Percentiles rank a stretch among this genome's conserved stretches.
Evolutionary conservation across 1,140 invertebrate species (phyloP).

Genomic region (Hylaeus anthracinus): DNA sequence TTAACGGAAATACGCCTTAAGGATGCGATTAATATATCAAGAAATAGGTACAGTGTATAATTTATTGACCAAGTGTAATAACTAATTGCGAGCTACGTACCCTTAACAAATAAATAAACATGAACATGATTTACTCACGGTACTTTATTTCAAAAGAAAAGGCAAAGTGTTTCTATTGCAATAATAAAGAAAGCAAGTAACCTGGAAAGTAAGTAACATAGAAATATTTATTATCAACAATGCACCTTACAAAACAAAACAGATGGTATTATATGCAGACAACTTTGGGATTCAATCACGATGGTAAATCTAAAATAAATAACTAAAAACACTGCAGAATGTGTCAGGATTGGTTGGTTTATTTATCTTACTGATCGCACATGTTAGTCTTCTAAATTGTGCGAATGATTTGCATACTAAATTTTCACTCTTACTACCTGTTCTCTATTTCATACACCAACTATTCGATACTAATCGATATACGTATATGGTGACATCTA

Average conservation of each 20-base stretch:
- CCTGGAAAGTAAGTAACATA: conserved; percentile 12
- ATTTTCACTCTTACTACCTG: background rate
- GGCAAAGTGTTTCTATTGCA: background rate
- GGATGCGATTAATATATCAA: background rate
- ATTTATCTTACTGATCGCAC: background rate
- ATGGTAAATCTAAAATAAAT: conserved; percentile 10
- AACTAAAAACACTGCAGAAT: background rate
- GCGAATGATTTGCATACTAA: background rate
- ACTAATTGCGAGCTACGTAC: background rate
- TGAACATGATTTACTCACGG: background rate
- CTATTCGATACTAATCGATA: background rate
- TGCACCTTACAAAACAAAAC: conserved; percentile 3
- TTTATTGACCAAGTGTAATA: no score
- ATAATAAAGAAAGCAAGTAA: background rate
- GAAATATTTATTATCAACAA: conserved; percentile 22
- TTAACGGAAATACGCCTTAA: conserved; percentile 8
- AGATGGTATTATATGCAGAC: background rate
- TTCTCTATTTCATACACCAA: background rate
- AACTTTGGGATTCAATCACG: conserved; percentile 1
- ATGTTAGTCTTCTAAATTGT: background rate
- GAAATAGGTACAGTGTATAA: background rate
- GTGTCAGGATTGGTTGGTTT: background rate
- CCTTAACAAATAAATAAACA: background rate
- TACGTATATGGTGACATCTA: conserved; percentile 18
- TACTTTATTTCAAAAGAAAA: background rate